These are phyloP conservation scores for Oreochromis mossambicus DNA, from an alignment of 2,797 vertebrate species.

Conservation along the genomic window DNA sequence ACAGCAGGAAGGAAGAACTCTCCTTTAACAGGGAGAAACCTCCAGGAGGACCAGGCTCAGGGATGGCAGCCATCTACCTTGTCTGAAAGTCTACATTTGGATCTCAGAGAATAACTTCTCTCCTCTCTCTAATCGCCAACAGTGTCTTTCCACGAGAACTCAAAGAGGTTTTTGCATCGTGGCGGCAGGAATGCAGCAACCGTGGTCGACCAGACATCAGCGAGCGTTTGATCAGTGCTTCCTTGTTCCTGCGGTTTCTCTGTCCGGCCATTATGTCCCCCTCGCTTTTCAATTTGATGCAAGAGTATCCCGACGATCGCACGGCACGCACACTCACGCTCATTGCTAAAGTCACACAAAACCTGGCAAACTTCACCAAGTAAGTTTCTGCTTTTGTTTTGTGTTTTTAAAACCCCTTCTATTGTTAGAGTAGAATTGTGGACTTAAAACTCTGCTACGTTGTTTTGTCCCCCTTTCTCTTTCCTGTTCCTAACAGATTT, in stretches of 20 bases:
- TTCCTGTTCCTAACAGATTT: constrained; percentile 76
- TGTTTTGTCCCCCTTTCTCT: not conserved
- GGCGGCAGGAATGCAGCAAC: constrained; percentile 95
- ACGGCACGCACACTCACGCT: constrained; percentile 95
- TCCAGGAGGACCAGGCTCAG: not conserved
- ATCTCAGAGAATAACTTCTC: not conserved
- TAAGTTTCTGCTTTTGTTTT: constrained; percentile 57
- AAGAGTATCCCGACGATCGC: constrained; percentile 97
- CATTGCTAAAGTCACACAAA: constrained; percentile 98
- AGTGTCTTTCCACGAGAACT: constrained; percentile 96
- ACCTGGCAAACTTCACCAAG: constrained; percentile 99
- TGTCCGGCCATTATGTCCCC: constrained; percentile 99
- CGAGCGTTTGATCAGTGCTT: constrained; percentile 96
- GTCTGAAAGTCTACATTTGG: not conserved
- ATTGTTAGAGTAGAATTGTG: not conserved
- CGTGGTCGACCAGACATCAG: constrained; percentile 96
- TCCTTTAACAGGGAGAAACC: not conserved
- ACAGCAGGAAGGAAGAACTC: not conserved
- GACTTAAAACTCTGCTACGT: not conserved
- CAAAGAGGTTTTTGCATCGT: constrained; percentile 96
- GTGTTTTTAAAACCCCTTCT: not conserved
- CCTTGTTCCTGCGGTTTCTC: constrained; percentile 94
- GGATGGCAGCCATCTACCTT: not conserved
- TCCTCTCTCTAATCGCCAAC: constrained; percentile 1
- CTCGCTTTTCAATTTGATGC: constrained; percentile 93